phyloP scores from a whole-genome alignment of 2,797 vertebrate species.

The Petrocephalus sullivani region DNA sequence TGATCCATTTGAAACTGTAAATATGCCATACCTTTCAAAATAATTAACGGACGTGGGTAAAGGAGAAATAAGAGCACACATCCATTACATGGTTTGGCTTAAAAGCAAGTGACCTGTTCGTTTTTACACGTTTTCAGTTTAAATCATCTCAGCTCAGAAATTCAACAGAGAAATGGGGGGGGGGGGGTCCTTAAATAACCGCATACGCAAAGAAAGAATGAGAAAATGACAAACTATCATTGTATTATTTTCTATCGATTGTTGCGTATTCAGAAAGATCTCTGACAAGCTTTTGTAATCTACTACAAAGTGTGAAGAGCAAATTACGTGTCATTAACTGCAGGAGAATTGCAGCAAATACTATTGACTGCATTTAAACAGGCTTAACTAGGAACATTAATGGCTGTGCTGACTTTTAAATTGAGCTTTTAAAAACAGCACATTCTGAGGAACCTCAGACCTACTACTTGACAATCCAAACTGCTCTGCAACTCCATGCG shows the following conservation, averaged over 20 bases:
- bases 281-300: conserved; percentile 4
- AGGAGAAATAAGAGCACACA: conserved; percentile 41
- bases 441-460: neutral
- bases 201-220: conserved; percentile 42
- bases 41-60: conserved; percentile 50
- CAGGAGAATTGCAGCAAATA: neutral
- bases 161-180: conserved; percentile 14
- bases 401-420: conserved; percentile 53
- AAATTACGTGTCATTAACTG: conserved; percentile 11
- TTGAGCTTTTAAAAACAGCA: conserved; percentile 33
- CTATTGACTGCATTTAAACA: conserved; percentile 31
- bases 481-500: neutral
- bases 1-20: conserved; percentile 46
- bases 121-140: conserved; percentile 53
- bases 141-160: neutral
- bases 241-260: conserved; percentile 7
- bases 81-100: conserved; percentile 53
- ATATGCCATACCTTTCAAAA: conserved; percentile 34
- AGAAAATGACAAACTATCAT: conserved; percentile 24
- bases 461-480: neutral
- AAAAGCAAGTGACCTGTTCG: conserved; percentile 54
- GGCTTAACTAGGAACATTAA: conserved; percentile 43
- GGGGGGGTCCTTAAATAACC: conserved; percentile 38
- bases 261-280: neutral
- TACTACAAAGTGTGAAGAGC: conserved; percentile 1